Evolutionary conservation across 2,888 invertebrate species (phyloP), one percentile per base, ranked within the genome.

Genomic region (Ornithoptera priamus): DNA sequence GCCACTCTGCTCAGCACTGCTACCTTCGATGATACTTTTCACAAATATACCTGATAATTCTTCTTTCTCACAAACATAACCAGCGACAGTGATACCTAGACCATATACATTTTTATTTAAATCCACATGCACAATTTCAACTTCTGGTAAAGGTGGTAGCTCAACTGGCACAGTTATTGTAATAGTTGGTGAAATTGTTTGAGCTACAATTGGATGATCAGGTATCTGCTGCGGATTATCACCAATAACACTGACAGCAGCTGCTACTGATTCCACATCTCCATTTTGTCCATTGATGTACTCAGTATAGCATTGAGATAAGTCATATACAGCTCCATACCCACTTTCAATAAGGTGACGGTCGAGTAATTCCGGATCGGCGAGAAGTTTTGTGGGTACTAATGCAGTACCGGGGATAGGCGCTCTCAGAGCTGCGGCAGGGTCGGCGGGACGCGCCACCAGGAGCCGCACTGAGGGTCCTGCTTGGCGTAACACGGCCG

Each of bases 1-100:
- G 68, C 96, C 96, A 85, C 98, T 98, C 79, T 97, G 92, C 85
- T 98, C 98, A 0, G 99, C 99, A 68, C 99, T 98, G 88, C 99
- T 99, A 67, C 98, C 98, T 84, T 97, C 97, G 81, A 98, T 98
- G 78, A 99, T 97, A 85, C 99, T 99, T 89, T 99, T 99, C 22
- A 99, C 99, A 93, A 99, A 99, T 81, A 99, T 99, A 10, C 99
- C 99, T n/a, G 98, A 99, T 66, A 99, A 94, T 88, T 99, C 99
- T 91, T 99, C 99, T 91, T 98, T 98, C 87, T 98, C 98, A 89
- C 99, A 98, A 58, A 99, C 98, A 90, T 99, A 99, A 62, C 99
- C 99, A 4, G 99, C 99, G 67, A 99, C 98, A 4, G 99, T 99
- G 77, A 99, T 98, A 62, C 99, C 99, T 72, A 98, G 93, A 46